A percentile compares a stretch with the other conserved stretches of the same genome.
Conservation (phyloP, 1,140 invertebrate species). For the Triops longicaudatus region DNA sequence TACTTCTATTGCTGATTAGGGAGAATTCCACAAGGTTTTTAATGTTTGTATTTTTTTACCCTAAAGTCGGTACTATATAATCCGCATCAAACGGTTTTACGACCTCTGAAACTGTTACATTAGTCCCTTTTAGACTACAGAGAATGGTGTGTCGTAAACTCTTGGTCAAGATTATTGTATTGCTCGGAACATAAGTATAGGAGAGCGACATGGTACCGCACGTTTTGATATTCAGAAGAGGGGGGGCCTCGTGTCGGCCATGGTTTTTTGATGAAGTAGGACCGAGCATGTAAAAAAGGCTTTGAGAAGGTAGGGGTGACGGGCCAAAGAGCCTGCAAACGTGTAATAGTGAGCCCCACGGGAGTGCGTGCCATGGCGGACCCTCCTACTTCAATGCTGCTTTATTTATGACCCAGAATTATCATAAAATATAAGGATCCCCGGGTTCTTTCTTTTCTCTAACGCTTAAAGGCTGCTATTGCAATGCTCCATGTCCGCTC, state of each 20-base stretch:
- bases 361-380: conserved; percentile 7
- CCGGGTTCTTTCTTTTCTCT: neutral
- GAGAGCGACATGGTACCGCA: conserved; percentile 13
- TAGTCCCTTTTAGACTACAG: neutral
- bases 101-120: neutral
- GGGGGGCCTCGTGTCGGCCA: neutral
- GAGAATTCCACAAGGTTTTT: neutral
- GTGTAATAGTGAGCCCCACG: conserved; percentile 1
- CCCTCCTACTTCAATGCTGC: conserved; percentile 10
- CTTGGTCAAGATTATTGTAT: conserved; percentile 13
- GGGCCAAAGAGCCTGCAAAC: conserved; percentile 5
- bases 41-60: neutral
- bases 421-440: conserved; percentile 12
- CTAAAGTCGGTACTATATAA: neutral
- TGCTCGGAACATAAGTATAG: conserved; percentile 8
- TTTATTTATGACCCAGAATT: conserved; percentile 15
- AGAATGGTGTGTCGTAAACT: neutral
- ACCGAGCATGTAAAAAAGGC: neutral
- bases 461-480: neutral
- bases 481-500: neutral
- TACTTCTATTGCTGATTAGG: neutral
- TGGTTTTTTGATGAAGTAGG: conserved; percentile 11
- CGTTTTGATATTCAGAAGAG: neutral
- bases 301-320: conserved; percentile 1
- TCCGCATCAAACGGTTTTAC: neutral